Percentiles rank a stretch among this genome's conserved stretches.
Evolutionary conservation across 2,888 invertebrate genomes (phyloP).

Genomic region (Macrophya annulata): DNA sequence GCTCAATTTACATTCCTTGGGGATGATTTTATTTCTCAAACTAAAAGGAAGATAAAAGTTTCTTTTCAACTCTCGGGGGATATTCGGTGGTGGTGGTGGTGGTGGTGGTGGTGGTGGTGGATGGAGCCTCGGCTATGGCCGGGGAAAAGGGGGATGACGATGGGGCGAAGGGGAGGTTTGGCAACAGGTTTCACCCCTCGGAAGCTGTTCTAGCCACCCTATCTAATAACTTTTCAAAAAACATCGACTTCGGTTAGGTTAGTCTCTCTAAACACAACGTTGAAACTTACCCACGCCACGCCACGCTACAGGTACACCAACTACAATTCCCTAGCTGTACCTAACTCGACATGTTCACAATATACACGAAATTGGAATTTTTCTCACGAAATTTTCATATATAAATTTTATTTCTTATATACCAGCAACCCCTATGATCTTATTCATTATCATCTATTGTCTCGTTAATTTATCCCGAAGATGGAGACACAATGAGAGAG

Average conservation of each 20-base stretch:
- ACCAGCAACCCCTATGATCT: too few species aligned
- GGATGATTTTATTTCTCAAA: slow-evolving; percentile 66
- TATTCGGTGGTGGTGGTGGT: not conserved
- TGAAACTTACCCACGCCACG: slow-evolving; percentile 26
- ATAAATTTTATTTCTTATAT: not conserved
- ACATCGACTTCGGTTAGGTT: slow-evolving; percentile 63
- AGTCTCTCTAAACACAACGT: not conserved
- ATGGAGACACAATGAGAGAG: too few species aligned
- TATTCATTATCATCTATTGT: too few species aligned
- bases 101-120: slow-evolving; percentile 45
- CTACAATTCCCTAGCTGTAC: too few species aligned
- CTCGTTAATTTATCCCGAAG: too few species aligned
- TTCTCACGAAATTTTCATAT: not conserved
- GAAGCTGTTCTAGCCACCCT: slow-evolving; percentile 57
- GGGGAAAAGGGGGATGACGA: slow-evolving; percentile 48
- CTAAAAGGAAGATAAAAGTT: slow-evolving; percentile 62
- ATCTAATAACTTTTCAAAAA: slow-evolving; percentile 73
- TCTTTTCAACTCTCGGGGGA: slow-evolving; percentile 55
- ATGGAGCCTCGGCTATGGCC: slow-evolving; percentile 54
- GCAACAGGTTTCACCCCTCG: slow-evolving; percentile 76
- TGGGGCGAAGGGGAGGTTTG: slow-evolving; percentile 68
- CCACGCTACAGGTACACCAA: not conserved
- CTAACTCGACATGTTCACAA: not conserved
- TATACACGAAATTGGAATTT: not conserved
- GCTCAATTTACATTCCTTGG: slow-evolving; percentile 65